Base-by-base conservation (phyloP, 1,140 invertebrate species). In the Acromyrmex charruanus region DNA sequence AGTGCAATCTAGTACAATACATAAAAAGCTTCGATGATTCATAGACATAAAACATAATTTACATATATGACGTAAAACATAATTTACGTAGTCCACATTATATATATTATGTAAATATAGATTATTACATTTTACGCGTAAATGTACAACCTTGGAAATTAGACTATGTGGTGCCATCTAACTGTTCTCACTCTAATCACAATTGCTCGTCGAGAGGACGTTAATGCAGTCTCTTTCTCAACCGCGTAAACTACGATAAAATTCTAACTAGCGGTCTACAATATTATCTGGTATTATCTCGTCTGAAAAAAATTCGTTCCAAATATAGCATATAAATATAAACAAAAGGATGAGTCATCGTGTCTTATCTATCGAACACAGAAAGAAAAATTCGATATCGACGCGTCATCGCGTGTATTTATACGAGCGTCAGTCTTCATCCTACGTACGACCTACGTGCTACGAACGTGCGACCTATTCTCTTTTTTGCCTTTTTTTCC, bases 301-400 rank as follows among this genome's bases (percentile, higher is more conserved):
- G 16, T 35, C 25, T 35, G 31, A 4, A 59, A 68, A 68, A 21
- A 1, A 58, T 28, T 25, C 39, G 0, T 35, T 66, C 28, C 6
- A 59, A 44, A 79, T 18, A 39, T 12, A 58, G 77, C 3, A 58
- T n/a, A 7, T 3, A 69, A 68, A 80, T 28, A 53, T 18, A 63
- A 4, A 51, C 21, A 6, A 25, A 72, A 10, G 44, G 21, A 31
- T 65, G 61, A 79, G 18, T 79, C 77, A 79, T 12, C 10, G 2
- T 16, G 3, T 21, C 75, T 79, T 66, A 35, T 77, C 74, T 58
- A 25, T 63, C 55, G 55, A 31, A 49, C 18, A 31, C 3, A 61
- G 21, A 63, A 35, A 35, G 21, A 63, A 35, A 35, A 53, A 51
- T 44, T 10, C 3, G 44, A 65, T 79, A 49, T 44, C 49, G 14